Conservation (phyloP, 2,113 vertebrate genomes). For the Pionites leucogaster region DNA sequence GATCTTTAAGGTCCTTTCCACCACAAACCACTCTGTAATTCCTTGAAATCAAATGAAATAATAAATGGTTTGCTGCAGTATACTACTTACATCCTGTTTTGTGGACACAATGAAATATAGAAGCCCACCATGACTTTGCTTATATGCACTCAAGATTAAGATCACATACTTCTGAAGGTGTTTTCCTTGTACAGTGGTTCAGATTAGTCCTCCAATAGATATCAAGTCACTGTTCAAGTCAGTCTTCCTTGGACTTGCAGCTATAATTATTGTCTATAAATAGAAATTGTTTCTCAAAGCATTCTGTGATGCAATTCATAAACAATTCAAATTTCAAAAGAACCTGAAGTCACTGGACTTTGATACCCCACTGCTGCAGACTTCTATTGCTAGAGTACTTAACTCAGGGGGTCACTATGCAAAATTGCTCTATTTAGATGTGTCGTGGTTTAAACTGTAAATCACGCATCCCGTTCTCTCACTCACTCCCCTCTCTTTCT, state of each 20-base stretch:
- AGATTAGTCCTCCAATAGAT: not conserved
- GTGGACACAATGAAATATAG: not conserved
- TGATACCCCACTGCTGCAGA: not conserved
- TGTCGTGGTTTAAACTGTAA: too few relatives aligned
- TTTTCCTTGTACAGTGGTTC: not conserved
- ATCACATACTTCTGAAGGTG: not conserved
- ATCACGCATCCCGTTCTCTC: too few relatives aligned
- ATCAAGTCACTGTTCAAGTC: not conserved
- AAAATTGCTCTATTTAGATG: conserved; percentile 15
- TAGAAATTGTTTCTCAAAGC: not conserved
- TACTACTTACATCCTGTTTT: not conserved
- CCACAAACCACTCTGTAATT: not conserved
- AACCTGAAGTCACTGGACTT: not conserved
- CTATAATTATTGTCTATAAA: not conserved
- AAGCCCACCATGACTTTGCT: not conserved
- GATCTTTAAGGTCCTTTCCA: not conserved
- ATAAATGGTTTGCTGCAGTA: not conserved
- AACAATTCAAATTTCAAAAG: not conserved
- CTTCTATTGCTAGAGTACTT: not conserved
- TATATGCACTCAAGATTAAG: not conserved
- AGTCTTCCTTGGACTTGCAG: not conserved
- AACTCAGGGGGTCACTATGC: not conserved
- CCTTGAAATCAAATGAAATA: not conserved
- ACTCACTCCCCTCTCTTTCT: too few relatives aligned
- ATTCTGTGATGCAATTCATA: not conserved